phyloP scores from a whole-genome alignment of 2,888 invertebrate genomes.

The Pterostichus madidus region DNA sequence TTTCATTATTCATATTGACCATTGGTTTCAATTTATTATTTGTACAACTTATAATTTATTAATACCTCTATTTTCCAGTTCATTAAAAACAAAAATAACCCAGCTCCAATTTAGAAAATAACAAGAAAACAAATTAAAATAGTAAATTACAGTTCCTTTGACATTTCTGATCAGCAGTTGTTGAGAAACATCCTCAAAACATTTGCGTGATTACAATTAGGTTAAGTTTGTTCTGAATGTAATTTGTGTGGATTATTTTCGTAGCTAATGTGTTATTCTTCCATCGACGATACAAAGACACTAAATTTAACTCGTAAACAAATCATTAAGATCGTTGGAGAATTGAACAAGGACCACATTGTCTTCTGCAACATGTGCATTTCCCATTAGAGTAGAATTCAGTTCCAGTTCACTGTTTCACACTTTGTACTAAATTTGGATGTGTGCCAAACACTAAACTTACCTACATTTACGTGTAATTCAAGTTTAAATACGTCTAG shows the following conservation, averaged over 20 bases:
- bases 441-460: conserved; percentile 1
- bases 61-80: neutral
- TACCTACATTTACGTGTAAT: conserved; percentile 21
- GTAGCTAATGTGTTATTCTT: conserved; percentile 16
- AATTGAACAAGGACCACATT: conserved; percentile 10
- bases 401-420: conserved; percentile 6
- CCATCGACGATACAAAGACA: conserved; percentile 21
- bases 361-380: conserved; percentile 44
- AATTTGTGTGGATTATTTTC: conserved; percentile 24
- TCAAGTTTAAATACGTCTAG: conserved; percentile 1
- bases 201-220: neutral
- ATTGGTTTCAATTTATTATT: neutral
- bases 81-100: neutral
- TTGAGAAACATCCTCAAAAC: neutral
- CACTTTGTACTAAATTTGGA: conserved; percentile 31
- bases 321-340: conserved; percentile 33
- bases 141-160: too few species aligned
- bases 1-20: conserved; percentile 12
- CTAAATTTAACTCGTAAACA: conserved; percentile 40
- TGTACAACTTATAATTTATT: neutral
- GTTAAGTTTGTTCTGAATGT: neutral
- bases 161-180: neutral
- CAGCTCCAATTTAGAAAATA: too few species aligned
- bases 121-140: too few species aligned
- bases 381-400: conserved; percentile 22